Conservation (phyloP, 2,113 vertebrate genomes). For the Cephalopterus ornatus region DNA sequence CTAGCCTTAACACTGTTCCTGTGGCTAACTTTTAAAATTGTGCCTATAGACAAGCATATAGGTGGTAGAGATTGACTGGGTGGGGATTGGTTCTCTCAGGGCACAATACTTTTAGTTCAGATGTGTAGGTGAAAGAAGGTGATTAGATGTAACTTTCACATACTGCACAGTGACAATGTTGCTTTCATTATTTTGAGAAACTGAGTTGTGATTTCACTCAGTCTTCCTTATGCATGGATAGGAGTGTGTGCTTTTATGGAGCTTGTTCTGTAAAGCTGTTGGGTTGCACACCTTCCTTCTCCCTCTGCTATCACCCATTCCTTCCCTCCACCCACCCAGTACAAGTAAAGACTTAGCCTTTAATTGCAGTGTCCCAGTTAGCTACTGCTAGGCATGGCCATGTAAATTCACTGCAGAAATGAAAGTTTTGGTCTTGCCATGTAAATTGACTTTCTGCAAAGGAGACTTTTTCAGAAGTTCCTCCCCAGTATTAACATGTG, state of each 20-base stretch:
- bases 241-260: not conserved
- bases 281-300: not conserved
- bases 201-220: not conserved
- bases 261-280: not conserved
- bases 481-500: not conserved
- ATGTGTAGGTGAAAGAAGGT: not conserved
- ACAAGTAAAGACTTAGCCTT: not conserved
- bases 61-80: not conserved
- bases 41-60: rapidly evolving
- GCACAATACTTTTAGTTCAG: not conserved
- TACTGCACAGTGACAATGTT: not conserved
- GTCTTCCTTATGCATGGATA: not conserved
- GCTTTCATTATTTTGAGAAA: not conserved
- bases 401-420: not conserved
- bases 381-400: not conserved
- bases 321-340: not conserved
- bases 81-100: not conserved
- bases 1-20: not conserved
- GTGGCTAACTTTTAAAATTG: not conserved
- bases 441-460: constrained; percentile 27
- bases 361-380: not conserved
- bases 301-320: not conserved
- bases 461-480: not conserved
- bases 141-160: not conserved
- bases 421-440: not conserved